These are phyloP conservation scores for Luscinia megarhynchos DNA, from an alignment of 2,797 vertebrate species.

Conservation along the genomic window DNA sequence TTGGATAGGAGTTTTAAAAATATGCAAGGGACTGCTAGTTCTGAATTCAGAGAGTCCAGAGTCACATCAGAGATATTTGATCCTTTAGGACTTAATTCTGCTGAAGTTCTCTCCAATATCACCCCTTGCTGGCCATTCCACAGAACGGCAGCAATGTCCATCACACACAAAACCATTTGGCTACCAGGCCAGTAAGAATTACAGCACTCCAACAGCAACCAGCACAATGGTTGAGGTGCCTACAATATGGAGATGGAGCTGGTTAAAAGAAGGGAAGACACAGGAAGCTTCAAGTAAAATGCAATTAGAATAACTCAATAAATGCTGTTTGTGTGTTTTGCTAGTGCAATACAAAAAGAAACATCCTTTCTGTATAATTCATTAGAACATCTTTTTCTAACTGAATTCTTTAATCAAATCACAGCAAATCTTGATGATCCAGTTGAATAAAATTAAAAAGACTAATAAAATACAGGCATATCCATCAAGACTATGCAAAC, in stretches of 20 bases:
- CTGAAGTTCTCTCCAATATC: conserved; percentile 69
- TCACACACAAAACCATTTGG: not conserved
- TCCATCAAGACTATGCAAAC: conserved; percentile 62
- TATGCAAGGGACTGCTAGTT: not conserved
- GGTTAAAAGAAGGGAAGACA: not conserved
- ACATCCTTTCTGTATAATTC: not conserved
- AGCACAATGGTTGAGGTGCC: not conserved
- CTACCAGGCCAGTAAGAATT: not conserved
- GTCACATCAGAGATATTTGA: not conserved
- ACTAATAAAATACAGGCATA: conserved; percentile 72
- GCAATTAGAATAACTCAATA: not conserved
- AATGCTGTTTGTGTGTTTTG: not conserved
- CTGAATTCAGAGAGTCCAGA: conserved; percentile 31
- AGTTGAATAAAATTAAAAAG: conserved; percentile 70
- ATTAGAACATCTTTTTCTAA: conserved; percentile 25
- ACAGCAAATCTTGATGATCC: conserved; percentile 59
- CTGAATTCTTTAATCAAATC: conserved; percentile 57
- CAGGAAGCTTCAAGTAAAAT: not conserved
- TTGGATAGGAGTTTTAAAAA: not conserved
- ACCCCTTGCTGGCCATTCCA: conserved; percentile 64
- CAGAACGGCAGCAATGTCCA: conserved; percentile 45
- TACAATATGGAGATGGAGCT: not conserved
- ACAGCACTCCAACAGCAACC: not conserved
- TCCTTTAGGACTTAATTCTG: not conserved
- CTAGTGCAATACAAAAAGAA: conserved; percentile 31